Evolutionary conservation across 1,140 invertebrate species (phyloP), one percentile per base, ranked within the genome.

Genomic region (Bombus cullumanus): DNA sequence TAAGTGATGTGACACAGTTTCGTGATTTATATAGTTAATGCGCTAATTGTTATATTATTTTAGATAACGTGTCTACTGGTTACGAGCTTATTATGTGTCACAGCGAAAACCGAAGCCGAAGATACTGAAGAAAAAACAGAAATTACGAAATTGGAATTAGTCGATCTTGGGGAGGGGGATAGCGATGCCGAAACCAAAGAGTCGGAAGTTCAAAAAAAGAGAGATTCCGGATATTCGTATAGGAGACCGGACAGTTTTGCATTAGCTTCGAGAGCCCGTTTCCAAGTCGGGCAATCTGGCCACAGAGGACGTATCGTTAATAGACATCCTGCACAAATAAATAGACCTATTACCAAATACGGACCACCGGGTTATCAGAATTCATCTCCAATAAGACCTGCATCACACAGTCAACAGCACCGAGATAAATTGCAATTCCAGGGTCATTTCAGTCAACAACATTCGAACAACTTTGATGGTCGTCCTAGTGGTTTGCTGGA

Each of bases 201-300:
- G n/a, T 12, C 72, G 34, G 91, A 92, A n/a, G 72, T 88, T 28
- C 92, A 93, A 39, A 91, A 91, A 77, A 94, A 94, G 89, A 86
- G 94, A 68, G 92, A 95, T 76, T 92, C 92, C 13, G 92, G 93
- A 31, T 94, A 94, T 74, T 86, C 87, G 0, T 94, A 94, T n/a
- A 85, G 39, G 34, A 93, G 87, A n/a, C 89, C 91, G 0, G 75
- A 85, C 31, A 76, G 87, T 34, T 84, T 90, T 10, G 69, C 78
- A 18, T 10, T 75, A 2, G 28, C 22, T n/a, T 25, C 71, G 37
- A 81, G 79, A 64, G 43, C 77, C 28, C 78, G 88, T 34, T 88
- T 90, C 57, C 90, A 90, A 83, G 68, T 75, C 39, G 78, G 69
- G 57, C 91, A 86, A 22, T 72, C 79, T 1, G 76, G 82, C 18